Conservation (phyloP, 2,113 vertebrate genomes). For the Passer montanus region DNA sequence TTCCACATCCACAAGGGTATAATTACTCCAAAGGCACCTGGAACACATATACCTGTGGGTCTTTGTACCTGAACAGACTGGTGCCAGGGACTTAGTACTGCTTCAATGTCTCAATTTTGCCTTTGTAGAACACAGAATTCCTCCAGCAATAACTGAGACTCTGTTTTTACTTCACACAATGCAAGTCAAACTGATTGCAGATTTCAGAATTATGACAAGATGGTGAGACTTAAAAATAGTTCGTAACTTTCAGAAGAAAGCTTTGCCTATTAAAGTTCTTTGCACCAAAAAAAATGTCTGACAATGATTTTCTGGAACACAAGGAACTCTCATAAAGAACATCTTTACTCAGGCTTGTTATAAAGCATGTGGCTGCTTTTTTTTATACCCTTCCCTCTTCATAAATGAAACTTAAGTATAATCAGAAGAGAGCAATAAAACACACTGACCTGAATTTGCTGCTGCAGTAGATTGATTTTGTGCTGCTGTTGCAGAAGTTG, state of each 20-base stretch:
- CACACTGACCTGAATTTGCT: conserved; percentile 99
- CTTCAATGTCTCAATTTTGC: background rate
- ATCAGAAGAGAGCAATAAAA: conserved; percentile 75
- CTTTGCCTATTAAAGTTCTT: background rate
- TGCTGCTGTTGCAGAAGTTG: conserved; percentile 99
- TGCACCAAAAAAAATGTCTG: background rate
- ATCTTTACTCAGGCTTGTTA: conserved; percentile 24
- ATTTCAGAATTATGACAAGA: background rate
- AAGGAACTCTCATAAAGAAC: background rate
- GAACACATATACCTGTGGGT: background rate
- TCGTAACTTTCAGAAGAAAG: background rate
- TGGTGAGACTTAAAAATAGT: background rate
- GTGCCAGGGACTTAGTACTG: background rate
- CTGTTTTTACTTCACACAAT: background rate
- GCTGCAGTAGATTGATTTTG: conserved; percentile 99
- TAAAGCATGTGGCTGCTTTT: conserved; percentile 30
- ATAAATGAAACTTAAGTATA: conserved; percentile 63
- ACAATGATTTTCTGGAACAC: background rate
- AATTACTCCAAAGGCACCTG: background rate
- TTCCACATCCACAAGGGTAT: background rate
- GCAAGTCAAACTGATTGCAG: conserved; percentile 1
- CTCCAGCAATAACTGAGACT: background rate
- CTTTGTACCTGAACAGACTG: background rate
- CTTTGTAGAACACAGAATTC: background rate
- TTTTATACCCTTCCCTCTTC: conserved; percentile 60